Base-by-base conservation (phyloP, 1,140 invertebrate genomes). In the Drosophila orena region DNA sequence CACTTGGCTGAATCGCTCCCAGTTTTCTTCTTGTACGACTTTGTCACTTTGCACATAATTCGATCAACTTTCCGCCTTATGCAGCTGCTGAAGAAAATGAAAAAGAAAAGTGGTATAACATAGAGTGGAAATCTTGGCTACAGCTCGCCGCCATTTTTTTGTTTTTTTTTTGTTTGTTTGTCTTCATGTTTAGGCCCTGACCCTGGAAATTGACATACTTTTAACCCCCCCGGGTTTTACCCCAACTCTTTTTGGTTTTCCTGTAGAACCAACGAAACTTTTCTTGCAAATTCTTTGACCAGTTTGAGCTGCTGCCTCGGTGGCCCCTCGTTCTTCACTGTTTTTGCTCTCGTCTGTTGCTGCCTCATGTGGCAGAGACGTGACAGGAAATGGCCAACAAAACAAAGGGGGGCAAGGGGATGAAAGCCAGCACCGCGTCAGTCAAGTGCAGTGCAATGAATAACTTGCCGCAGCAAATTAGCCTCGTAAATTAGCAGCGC, bases 311-410 rank as follows among this genome's bases (percentile, higher is more conserved):
- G 70, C 37, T 50, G 20, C 59, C 55, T 42, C 17, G 20, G n/a
- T 7, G 35, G 49, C 27, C 49, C 38, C 43, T 24, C 15, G 27
- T 20, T n/a, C 22, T 5, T n/a, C 0, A 10, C 6, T 47, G 15
- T 65, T 15, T 42, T 7, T n/a, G 14, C 17, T 14, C 11, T 17
- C 20, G 2, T 27, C 4, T 49, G 14, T 66, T 17, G 38, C 27
- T 42, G 20, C n/a, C 54, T 43, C n/a, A 58, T 58, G 38, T 40
- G 57, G 17, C 62, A 46, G 44, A 54, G 43, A 74, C 71, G 71
- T 74, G 57, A 62, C 71, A 74, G 71, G 71, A 74, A 74, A 49
- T 74, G 66, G 57, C 42, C 52, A 54, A 35, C 49, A 49, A 50
- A 44, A 56, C n/a, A 42, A 55, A 22, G 1, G 43, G 27, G 10